Evolutionary conservation across 2,113 vertebrate species (phyloP).

Genomic region (Bubo bubo): DNA sequence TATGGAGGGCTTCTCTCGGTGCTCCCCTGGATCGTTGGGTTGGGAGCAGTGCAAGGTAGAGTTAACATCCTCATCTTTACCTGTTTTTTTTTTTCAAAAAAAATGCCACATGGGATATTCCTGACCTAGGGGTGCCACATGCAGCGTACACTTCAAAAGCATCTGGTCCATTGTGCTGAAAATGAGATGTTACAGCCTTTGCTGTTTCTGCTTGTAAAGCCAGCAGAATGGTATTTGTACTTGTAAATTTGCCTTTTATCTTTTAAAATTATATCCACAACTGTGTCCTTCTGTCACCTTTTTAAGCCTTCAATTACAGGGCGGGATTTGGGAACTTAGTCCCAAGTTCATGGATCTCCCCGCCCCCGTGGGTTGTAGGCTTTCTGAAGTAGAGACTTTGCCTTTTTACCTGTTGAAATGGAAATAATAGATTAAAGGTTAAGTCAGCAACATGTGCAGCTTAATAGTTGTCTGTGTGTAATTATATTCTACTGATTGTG

Average conservation of each 20-base stretch:
- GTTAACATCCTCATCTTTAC: not conserved
- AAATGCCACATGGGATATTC: not conserved
- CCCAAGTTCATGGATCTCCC: not conserved
- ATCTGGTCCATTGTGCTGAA: not conserved
- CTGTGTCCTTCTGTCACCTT: not conserved
- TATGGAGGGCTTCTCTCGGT: not conserved
- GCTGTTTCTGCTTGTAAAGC: not conserved
- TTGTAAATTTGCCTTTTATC: not conserved
- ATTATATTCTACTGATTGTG: not conserved
- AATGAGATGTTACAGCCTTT: not conserved
- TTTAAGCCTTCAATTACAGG: not conserved
- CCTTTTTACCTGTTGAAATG: not conserved
- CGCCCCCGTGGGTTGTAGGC: not conserved
- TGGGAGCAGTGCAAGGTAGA: not conserved
- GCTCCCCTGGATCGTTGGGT: not conserved
- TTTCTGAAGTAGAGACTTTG: not conserved
- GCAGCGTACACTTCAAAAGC: not conserved
- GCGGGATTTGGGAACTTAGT: accelerated
- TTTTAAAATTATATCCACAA: not conserved
- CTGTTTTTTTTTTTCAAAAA: not conserved
- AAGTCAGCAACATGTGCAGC: not conserved
- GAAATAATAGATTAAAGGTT: not conserved
- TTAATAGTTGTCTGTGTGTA: not conserved
- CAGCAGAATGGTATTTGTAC: not conserved
- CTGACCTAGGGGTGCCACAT: not conserved